phyloP scores from a whole-genome alignment of 1,140 invertebrate genomes.

The Zaprionus davidi region DNA sequence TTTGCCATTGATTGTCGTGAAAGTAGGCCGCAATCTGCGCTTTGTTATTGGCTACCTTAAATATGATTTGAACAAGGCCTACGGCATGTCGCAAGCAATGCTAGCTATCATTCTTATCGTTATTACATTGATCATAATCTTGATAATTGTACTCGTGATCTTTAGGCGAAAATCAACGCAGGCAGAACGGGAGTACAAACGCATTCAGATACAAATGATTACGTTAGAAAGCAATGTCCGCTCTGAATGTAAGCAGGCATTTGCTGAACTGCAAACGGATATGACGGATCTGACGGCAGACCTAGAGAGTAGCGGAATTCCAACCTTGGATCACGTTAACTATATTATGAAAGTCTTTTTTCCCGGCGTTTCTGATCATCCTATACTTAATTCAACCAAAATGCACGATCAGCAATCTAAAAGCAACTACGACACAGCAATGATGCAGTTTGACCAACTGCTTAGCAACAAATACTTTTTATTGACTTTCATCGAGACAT shows the following conservation, averaged over 20 bases:
- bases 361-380: constrained; percentile 96
- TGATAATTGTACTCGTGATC: constrained; percentile 93
- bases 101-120: constrained; percentile 93
- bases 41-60: constrained; percentile 95
- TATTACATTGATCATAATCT: constrained; percentile 92
- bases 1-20: constrained; percentile 94
- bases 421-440: constrained; percentile 95
- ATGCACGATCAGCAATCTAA: constrained; percentile 88
- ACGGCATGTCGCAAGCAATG: constrained; percentile 94
- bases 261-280: constrained; percentile 99
- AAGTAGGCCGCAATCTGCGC: constrained; percentile 93
- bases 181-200: constrained; percentile 97
- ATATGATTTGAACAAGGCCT: constrained; percentile 94
- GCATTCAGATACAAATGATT: constrained; percentile 99
- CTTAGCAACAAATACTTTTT: constrained; percentile 97
- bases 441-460: constrained; percentile 97
- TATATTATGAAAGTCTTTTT: constrained; percentile 99
- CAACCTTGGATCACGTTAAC: constrained; percentile 96
- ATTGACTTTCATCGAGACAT: constrained; percentile 95
- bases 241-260: constrained; percentile 99
- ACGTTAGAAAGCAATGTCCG: constrained; percentile 99
- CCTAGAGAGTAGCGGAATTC: constrained; percentile 97
- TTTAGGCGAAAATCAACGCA: constrained; percentile 96
- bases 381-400: constrained; percentile 94
- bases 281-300: constrained; percentile 99